Percentiles rank a stretch among this genome's conserved stretches.
These are phyloP conservation scores for Cydia amplana DNA, from an alignment of 1,140 invertebrate species.

Conservation along the genomic window DNA sequence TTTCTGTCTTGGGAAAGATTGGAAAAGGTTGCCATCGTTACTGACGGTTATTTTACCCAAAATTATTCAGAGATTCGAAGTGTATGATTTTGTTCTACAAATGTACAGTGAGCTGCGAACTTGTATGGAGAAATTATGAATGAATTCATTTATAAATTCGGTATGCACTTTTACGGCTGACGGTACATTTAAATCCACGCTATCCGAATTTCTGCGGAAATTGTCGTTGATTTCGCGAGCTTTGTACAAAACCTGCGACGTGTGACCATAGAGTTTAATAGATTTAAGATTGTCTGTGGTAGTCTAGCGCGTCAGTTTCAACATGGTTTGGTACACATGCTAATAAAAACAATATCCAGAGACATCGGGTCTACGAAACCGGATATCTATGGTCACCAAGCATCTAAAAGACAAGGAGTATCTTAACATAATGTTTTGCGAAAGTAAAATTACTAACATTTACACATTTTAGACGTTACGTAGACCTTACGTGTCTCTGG, in stretches of 20 bases:
- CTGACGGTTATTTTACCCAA: background rate
- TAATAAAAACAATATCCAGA: slow-evolving; percentile 4
- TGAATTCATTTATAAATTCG: too few species aligned
- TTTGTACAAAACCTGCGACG: slow-evolving; percentile 47
- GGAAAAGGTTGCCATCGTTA: background rate
- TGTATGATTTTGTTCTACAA: slow-evolving; percentile 46
- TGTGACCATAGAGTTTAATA: slow-evolving; percentile 40
- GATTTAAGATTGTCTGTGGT: slow-evolving; percentile 48
- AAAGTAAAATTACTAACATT: slow-evolving; percentile 20
- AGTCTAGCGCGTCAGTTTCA: slow-evolving; percentile 40
- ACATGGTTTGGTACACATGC: slow-evolving; percentile 33
- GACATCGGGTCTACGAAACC: slow-evolving; percentile 15
- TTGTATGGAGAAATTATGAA: too few species aligned
- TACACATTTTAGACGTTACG: slow-evolving; percentile 1
- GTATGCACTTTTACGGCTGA: too few species aligned
- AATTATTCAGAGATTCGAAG: slow-evolving; percentile 26
- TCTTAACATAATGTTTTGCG: background rate
- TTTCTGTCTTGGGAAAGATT: background rate
- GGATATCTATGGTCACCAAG: slow-evolving; percentile 8
- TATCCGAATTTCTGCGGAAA: slow-evolving; percentile 51
- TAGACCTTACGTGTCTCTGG: slow-evolving; percentile 1
- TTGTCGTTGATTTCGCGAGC: slow-evolving; percentile 54
- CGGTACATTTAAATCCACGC: slow-evolving; percentile 40
- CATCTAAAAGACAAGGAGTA: slow-evolving; percentile 17
- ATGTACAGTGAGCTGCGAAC: too few species aligned